phyloP scores from a whole-genome alignment of 2,888 invertebrate genomes.

The Pelosia muscerda region DNA sequence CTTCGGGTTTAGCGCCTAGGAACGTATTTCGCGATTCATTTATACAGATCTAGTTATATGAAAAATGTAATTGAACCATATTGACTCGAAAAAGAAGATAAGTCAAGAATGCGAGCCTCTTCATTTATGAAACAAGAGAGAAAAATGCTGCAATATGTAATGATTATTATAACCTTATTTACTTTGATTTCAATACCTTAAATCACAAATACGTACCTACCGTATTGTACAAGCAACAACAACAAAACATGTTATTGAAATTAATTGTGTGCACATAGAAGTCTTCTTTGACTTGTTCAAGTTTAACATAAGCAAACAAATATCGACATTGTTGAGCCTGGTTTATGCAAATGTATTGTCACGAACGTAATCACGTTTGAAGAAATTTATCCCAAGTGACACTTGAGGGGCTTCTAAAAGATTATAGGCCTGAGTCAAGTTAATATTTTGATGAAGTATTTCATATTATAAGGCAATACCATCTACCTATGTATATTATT shows the following conservation, averaged over 20 bases:
- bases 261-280: constrained; percentile 20
- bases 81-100: neutral
- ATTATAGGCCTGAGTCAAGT: constrained; percentile 27
- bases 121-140: neutral
- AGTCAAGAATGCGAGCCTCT: neutral
- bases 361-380: constrained; percentile 38
- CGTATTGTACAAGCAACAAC: neutral
- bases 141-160: neutral
- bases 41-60: no score
- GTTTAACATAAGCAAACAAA: constrained; percentile 40
- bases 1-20: no score
- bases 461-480: no score
- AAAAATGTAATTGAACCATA: no score
- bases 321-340: constrained; percentile 36
- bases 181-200: neutral
- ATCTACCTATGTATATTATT: no score
- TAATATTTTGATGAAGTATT: constrained; percentile 4
- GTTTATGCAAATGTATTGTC: constrained; percentile 44
- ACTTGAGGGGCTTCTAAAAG: constrained; percentile 41
- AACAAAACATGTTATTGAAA: constrained; percentile 24
- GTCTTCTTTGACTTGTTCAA: constrained; percentile 41
- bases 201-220: neutral
- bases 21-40: no score
- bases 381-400: constrained; percentile 35
- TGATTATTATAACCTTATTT: neutral